A percentile compares a stretch with the other conserved stretches of the same genome.
Evolutionary conservation across 2,888 invertebrate genomes (phyloP).

Genomic region (Scaeva pyrastri): DNA sequence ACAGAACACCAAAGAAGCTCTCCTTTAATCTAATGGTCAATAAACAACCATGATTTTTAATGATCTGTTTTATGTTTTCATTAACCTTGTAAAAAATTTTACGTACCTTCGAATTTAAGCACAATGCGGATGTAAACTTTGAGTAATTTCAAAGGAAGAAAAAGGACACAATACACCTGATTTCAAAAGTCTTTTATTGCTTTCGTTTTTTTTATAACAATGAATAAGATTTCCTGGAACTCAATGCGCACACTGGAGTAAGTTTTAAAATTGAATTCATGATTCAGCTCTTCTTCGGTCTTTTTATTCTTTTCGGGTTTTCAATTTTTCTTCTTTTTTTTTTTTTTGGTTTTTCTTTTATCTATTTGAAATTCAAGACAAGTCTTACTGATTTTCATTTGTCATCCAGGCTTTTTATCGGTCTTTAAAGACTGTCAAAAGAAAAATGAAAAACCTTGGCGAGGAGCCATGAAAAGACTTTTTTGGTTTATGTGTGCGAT

Average conservation of each 20-base stretch:
- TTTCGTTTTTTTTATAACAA: too few species aligned
- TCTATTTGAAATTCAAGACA: slow-evolving; percentile 16
- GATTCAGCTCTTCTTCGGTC: neutral
- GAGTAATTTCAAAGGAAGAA: neutral
- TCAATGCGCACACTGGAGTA: neutral
- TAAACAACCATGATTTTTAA: too few species aligned
- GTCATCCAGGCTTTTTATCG: neutral
- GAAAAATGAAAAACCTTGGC: neutral
- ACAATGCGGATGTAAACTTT: neutral
- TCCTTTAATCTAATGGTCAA: too few species aligned
- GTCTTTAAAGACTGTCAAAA: neutral
- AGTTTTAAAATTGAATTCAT: slow-evolving; percentile 10
- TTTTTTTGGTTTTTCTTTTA: neutral
- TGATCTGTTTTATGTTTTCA: too few species aligned
- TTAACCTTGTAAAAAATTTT: too few species aligned
- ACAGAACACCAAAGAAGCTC: too few species aligned
- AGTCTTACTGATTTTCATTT: slow-evolving; percentile 7
- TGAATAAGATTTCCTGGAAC: too few species aligned
- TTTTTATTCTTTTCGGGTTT: neutral
- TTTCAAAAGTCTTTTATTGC: too few species aligned
- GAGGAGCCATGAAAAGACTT: neutral
- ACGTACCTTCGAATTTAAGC: too few species aligned
- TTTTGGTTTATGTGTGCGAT: neutral
- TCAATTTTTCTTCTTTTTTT: too few species aligned
- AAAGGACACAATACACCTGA: neutral